Evolutionary conservation across 2,113 vertebrate species (phyloP), one percentile per base, ranked within the genome.

Genomic region (Puffinus mauretanicus): DNA sequence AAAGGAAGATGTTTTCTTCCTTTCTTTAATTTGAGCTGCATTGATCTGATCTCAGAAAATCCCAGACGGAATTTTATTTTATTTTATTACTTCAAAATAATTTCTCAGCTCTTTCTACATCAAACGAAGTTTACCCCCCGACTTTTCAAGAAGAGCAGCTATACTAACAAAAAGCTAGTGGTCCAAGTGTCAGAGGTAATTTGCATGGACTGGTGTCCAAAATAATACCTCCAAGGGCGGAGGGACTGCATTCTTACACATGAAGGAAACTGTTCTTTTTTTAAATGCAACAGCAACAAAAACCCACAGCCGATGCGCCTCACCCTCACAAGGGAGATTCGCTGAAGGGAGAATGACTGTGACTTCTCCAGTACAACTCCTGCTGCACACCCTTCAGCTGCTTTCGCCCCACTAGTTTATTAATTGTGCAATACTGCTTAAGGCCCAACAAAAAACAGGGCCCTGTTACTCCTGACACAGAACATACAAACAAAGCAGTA

Each of bases 91-190:
- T 83, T 93, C 61, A 85, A 80, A 76, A 71, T 54, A 54, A 76
- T 47, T 90, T 96, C 87, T 96, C 83, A 42, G 32, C 40, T 88
- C 78, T 60, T 94, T 69, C 82, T 93, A 86, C 30, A 87, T n/a
- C 52, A 84, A 85, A 78, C 40, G 42, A 67, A 79, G 75, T 52
- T 76, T 22, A 76, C 10, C 10, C n/a, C 13, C 11, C 30, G 42
- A 73, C 36, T 70, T 73, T 24, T 29, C 42, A 65, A 65, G 73
- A 72, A 20, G 20, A 87, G 57, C n/a, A 84, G 44, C 62, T 67
- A 24, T 2, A 9, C 46, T 52, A 42, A 82, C 51, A 79, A 60
- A 29, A 29, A 47, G 20, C 12, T 10, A 44, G 5, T 7, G 49
- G 40, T 42, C 69, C 40, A 38, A n/a, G 42, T 10, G 52, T 66